A percentile compares a stretch with the other conserved stretches of the same genome.
These are phyloP conservation scores for Microctonus aethiopoides DNA, from an alignment of 2,888 invertebrate species.

Conservation along the genomic window DNA sequence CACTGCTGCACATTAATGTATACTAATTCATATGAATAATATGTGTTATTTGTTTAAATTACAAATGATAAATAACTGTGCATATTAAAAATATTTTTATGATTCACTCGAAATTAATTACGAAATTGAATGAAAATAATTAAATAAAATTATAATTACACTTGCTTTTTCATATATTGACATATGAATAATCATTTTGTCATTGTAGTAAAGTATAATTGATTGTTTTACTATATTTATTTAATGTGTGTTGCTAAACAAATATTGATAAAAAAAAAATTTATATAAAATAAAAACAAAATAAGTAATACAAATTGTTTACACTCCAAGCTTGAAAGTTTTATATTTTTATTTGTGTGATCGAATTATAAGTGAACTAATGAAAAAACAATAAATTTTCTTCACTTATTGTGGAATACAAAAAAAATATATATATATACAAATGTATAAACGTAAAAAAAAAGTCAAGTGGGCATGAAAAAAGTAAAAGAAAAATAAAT, in stretches of 20 bases:
- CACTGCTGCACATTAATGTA: not conserved
- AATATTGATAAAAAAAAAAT: not conserved
- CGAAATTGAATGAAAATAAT: not conserved
- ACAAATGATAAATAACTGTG: not conserved
- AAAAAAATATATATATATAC: not conserved
- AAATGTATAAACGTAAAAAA: not conserved
- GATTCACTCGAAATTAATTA: not conserved
- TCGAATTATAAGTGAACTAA: not conserved
- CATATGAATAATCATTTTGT: not conserved
- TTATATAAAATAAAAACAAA: not conserved
- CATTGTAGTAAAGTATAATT: not conserved
- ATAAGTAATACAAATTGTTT: not conserved
- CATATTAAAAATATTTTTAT: not conserved
- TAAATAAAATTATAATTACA: no score
- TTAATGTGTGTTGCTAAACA: not conserved
- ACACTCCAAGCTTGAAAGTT: not conserved
- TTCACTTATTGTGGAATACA: not conserved
- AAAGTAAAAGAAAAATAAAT: constrained; percentile 5
- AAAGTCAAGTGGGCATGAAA: not conserved
- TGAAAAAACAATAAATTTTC: not conserved
- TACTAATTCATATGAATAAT: not conserved
- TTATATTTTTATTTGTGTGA: not conserved
- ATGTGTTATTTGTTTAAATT: not conserved
- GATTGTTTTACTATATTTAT: not conserved
- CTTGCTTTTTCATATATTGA: not conserved